A percentile compares a stretch with the other conserved stretches of the same genome.
Evolutionary conservation across 1,140 invertebrate genomes (phyloP).

Genomic region (Pemphigus obesinymphae): DNA sequence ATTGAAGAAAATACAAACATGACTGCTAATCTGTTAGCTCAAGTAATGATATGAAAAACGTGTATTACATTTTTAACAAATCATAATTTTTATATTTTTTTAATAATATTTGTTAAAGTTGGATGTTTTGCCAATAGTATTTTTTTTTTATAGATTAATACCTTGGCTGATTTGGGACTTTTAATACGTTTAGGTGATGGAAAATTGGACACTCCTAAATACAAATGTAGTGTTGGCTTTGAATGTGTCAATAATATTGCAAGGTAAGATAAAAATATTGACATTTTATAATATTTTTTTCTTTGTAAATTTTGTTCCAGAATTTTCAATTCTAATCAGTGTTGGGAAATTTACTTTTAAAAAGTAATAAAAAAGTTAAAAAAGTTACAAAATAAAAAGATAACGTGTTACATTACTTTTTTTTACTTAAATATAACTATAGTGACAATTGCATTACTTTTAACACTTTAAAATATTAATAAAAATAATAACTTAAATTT

Average conservation of each 20-base stretch:
- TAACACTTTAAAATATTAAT: too few species aligned
- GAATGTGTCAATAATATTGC: slow-evolving; percentile 66
- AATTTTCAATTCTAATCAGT: too few species aligned
- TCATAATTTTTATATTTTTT: neutral
- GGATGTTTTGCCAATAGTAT: neutral
- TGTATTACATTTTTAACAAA: neutral
- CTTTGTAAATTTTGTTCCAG: neutral
- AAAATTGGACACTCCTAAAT: slow-evolving; percentile 63
- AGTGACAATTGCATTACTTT: too few species aligned
- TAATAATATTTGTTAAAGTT: neutral
- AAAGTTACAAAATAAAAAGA: too few species aligned
- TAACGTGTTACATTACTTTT: too few species aligned
- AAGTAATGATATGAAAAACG: slow-evolving; percentile 20
- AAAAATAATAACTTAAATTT: too few species aligned
- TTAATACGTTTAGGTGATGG: slow-evolving; percentile 61
- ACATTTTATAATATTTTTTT: neutral
- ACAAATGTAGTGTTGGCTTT: slow-evolving; percentile 67
- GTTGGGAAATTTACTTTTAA: too few species aligned
- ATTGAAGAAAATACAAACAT: slow-evolving; percentile 73
- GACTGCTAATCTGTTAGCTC: slow-evolving; percentile 64
- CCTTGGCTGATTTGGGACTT: slow-evolving; percentile 66
- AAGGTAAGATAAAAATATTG: slow-evolving; percentile 49
- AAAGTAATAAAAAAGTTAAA: too few species aligned
- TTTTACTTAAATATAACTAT: too few species aligned
- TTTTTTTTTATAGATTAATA: slow-evolving; percentile 51